Conservation (phyloP, 2,113 vertebrate genomes). For the Onychostruthus taczanowskii region DNA sequence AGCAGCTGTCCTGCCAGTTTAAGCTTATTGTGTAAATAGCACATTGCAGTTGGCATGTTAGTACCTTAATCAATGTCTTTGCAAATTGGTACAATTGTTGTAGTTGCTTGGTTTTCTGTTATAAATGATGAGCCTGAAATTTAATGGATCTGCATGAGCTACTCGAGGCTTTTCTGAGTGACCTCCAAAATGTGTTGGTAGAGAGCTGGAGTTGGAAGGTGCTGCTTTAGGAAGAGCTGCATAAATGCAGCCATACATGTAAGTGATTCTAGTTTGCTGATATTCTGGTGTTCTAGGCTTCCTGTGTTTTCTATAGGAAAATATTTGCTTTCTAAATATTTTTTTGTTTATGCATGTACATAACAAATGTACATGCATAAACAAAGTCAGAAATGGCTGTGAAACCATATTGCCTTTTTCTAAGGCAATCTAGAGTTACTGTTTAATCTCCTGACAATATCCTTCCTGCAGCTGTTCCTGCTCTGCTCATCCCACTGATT, state of each 20-base stretch:
- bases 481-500: conserved; percentile 1
- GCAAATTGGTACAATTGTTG: neutral
- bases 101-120: neutral
- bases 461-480: conserved; percentile 36
- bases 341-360: neutral
- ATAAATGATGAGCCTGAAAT: neutral
- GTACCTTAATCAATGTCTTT: neutral
- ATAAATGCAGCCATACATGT: neutral
- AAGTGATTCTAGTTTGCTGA: neutral
- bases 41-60: neutral
- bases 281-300: neutral
- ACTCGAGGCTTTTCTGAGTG: neutral
- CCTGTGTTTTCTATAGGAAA: neutral
- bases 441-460: conserved; percentile 26
- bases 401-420: neutral
- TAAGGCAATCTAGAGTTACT: neutral
- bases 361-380: too few relatives aligned
- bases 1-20: neutral
- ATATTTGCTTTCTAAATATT: neutral
- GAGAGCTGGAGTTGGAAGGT: neutral
- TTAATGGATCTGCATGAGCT: neutral
- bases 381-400: neutral
- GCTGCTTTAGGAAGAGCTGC: neutral
- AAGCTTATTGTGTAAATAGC: neutral
- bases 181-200: neutral